These are phyloP conservation scores for Ypsolopha sequella DNA, from an alignment of 2,888 invertebrate genomes.

Conservation along the genomic window DNA sequence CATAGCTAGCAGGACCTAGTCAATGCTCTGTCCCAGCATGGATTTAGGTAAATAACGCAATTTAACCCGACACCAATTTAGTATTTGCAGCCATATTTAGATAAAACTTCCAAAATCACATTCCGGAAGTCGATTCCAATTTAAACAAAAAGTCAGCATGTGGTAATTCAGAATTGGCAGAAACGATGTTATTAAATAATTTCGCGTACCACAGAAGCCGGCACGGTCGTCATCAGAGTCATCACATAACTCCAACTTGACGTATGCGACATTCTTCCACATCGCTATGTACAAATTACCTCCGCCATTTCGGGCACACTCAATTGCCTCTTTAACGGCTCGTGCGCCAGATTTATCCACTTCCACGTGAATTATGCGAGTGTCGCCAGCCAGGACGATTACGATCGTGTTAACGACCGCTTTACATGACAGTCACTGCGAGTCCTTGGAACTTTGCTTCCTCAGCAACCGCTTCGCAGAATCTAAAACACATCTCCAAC, in stretches of 20 bases:
- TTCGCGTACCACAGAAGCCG: not conserved
- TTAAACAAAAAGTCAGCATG: too few relatives aligned
- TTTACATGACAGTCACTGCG: constrained; percentile 27
- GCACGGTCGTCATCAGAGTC: not conserved
- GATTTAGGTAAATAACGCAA: too few relatives aligned
- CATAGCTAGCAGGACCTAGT: too few relatives aligned
- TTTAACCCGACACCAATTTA: too few relatives aligned
- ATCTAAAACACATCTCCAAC: not conserved
- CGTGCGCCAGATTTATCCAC: constrained; percentile 11
- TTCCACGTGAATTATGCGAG: constrained; percentile 7
- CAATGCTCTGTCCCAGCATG: too few relatives aligned
- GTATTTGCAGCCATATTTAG: too few relatives aligned
- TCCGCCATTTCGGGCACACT: constrained; percentile 7
- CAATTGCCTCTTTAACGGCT: constrained; percentile 11
- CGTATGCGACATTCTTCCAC: not conserved
- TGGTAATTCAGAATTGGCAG: too few relatives aligned
- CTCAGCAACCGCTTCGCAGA: not conserved
- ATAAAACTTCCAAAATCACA: too few relatives aligned
- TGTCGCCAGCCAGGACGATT: not conserved
- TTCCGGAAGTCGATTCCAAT: too few relatives aligned
- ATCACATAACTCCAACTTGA: not conserved
- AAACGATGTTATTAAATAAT: not conserved
- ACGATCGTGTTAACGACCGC: constrained; percentile 19
- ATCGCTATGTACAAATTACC: constrained; percentile 7
- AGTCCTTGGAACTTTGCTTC: constrained; percentile 21